Evolutionary conservation across 1,140 invertebrate species (phyloP).

Genomic region (roundworm (Caenorhabditis elegans)): DNA sequence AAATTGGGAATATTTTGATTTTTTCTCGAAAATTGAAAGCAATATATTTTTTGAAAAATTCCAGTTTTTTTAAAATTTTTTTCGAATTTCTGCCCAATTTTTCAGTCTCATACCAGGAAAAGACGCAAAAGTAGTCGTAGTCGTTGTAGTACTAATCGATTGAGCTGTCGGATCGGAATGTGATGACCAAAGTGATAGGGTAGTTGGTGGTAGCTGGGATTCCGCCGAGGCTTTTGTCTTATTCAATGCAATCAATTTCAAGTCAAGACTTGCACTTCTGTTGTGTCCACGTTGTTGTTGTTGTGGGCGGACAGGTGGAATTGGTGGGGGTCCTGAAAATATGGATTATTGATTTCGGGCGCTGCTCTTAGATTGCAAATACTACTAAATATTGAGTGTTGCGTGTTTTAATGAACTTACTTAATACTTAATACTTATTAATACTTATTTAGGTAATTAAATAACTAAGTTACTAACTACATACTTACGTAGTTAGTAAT

Average conservation of each 20-base stretch:
- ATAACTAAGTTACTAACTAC: too few relatives aligned
- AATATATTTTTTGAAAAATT: not conserved
- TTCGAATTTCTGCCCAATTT: too few relatives aligned
- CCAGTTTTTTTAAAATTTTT: not conserved
- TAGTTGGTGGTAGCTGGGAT: not conserved
- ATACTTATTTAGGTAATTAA: too few relatives aligned
- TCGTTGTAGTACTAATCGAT: not conserved
- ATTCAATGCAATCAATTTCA: slow-evolving; percentile 33
- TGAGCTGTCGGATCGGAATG: not conserved
- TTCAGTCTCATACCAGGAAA: not conserved
- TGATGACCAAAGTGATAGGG: not conserved
- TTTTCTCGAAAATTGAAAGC: not conserved
- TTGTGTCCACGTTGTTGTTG: slow-evolving; percentile 44
- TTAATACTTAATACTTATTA: too few relatives aligned
- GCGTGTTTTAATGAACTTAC: too few relatives aligned
- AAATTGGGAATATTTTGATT: too few relatives aligned
- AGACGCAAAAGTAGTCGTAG: not conserved
- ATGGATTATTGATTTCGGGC: not conserved
- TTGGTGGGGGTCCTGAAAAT: slow-evolving; percentile 47
- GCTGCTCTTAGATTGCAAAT: not conserved
- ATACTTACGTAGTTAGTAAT: too few relatives aligned
- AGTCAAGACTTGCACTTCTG: slow-evolving; percentile 49
- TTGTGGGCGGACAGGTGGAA: slow-evolving; percentile 48
- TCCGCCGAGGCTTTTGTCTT: not conserved
- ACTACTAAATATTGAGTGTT: too few relatives aligned